Base-by-base conservation (phyloP, 2,113 vertebrate species). In the Naja naja region DNA sequence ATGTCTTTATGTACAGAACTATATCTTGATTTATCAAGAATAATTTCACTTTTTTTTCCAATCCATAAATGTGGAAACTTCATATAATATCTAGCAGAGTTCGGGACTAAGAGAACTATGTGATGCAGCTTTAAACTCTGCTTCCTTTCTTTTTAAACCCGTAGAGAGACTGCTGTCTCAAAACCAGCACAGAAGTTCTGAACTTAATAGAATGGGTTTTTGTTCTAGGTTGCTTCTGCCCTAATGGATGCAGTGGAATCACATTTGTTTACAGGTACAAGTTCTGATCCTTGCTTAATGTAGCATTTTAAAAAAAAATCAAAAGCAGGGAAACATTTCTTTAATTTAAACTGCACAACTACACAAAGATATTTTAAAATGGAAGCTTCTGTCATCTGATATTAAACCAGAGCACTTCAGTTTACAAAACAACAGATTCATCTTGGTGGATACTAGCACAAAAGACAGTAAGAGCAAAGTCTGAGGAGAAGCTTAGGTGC, bases 11-110 rank as follows among this genome's bases (percentile, higher is more conserved):
- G 98, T 99, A 99, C 98, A 99, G 99, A 99, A 98, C 98, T 99
- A 98, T 99, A 98, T 99, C 99, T 99, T 99, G 99, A 98, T 99
- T 99, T 99, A 98, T 98, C 99, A 99, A 99, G 99, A 99, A 98
- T 98, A 98, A 98, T 98, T 99, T 99, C 98, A 98, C 98, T 98
- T 99, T 98, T 98, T 99, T 98, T 99, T 98, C 97, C 97, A 97
- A 97, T 98, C 98, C 98, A 97, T 98, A 97, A 98, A 98, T 98
- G 98, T 98, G 98, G 98, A 98, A 98, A 98, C 96, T 95, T 97
- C 94, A 96, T 98, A 97, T 96, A 97, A 97, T 95, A 94, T 94
- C 96, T 92, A 97, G 97, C 98, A 97, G 98, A 98, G 98, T 98
- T 97, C 98, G 96, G 94, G 91, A 97, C 97, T 97, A 94, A 95